Evolutionary conservation across 1,140 invertebrate species (phyloP), one percentile per base, ranked within the genome.

Genomic region (Zaprionus taronus): DNA sequence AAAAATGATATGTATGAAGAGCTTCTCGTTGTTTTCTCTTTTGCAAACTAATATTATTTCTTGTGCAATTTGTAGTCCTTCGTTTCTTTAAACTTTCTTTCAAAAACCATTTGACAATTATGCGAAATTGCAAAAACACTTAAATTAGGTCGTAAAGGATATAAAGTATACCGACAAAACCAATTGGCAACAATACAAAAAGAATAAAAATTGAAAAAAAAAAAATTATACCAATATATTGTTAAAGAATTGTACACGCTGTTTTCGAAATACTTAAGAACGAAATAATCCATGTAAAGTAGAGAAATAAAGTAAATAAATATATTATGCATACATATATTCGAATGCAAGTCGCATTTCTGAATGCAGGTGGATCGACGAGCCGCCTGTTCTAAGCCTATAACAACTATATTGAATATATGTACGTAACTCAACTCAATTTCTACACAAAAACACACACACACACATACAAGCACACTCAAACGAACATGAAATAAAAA

Each of bases 81-180:
- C 41, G 55, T 55, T 69, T 69, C n/a, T 41, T 57, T 57, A 15
- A 28, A 7, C 12, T 66, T 58, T 24, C 7, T 67, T 58, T 47
- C 15, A 24, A 38, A 17, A 47, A 44, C 47, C 38, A 41, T 68
- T 74, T 26, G 60, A 56, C 55, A 70, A 75, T 64, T 71, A 64
- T 49, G 67, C 56, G 69, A 65, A 76, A 72, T 85, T 76, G 70
- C 75, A 72, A 85, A 55, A 67, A 61, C 70, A 81, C 62, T 79
- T 75, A 78, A 91, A 81, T 84, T 84, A 84, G 81, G 75, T 87
- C 81, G 74, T 86, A 91, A 91, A 91, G 87, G 86, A 91, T 91
- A 91, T 91, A 80, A 90, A 80, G 85, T 90, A 90, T 90, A 90
- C 81, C 86, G 86, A 84, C 55, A 70, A 89, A 70, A 70, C 58